Evolutionary conservation across 92 coral and sea anemone species (phyloP).

Genomic region (Diadumene lineata): DNA sequence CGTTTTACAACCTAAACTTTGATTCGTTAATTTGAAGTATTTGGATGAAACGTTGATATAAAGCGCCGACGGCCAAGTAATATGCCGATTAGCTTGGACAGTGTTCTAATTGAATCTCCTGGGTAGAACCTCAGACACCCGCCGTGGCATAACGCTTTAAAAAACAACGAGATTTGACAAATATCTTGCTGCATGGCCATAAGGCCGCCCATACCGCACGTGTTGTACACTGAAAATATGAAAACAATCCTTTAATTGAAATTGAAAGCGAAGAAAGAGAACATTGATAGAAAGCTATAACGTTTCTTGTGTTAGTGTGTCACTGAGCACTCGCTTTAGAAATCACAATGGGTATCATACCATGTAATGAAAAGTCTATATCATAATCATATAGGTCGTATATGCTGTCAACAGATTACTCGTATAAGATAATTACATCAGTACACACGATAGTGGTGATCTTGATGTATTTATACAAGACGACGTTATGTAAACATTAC

Average conservation of each 20-base stretch:
- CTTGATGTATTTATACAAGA: conserved; percentile 2
- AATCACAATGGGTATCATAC: conserved; percentile 20
- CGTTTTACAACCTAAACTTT: conserved; percentile 14
- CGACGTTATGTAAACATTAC: neutral
- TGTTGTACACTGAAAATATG: conserved; percentile 19
- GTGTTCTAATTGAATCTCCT: conserved; percentile 19
- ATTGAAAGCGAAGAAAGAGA: conserved; percentile 16
- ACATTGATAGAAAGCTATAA: neutral
- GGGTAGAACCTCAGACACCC: conserved; percentile 9
- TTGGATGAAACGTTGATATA: conserved; percentile 12
- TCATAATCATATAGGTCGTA: neutral
- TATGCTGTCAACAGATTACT: conserved; percentile 4
- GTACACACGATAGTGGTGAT: conserved; percentile 1
- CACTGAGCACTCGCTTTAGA: conserved; percentile 10
- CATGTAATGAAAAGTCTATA: neutral
- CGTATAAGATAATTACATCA: neutral
- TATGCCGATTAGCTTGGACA: conserved; percentile 5
- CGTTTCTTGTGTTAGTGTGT: neutral
- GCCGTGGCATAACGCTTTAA: conserved; percentile 21
- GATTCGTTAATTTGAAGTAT: neutral
- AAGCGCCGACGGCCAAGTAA: conserved; percentile 15
- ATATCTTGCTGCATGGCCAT: conserved; percentile 11
- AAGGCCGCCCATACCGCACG: conserved; percentile 28
- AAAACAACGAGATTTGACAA: neutral
- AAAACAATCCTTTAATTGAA: conserved; percentile 41